Evolutionary conservation across 2,888 invertebrate genomes (phyloP).

Genomic region (Sminthurides aquaticus): DNA sequence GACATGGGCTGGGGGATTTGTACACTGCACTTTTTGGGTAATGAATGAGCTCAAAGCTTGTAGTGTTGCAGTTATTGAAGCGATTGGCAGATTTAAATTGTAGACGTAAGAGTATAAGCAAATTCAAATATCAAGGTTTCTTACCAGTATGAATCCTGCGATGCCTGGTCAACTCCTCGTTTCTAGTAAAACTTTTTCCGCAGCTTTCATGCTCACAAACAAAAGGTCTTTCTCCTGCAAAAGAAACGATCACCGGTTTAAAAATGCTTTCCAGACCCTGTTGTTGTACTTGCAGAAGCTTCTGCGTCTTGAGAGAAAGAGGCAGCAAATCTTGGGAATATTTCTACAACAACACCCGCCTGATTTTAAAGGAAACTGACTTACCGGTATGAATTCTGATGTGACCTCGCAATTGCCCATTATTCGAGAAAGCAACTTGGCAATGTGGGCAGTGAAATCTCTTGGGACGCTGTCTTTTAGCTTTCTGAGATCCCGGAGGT

Average conservation of each 20-base stretch:
- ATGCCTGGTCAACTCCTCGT: constrained; percentile 86
- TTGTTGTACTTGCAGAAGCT: too few relatives aligned
- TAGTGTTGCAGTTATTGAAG: too few relatives aligned
- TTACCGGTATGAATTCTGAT: constrained; percentile 80
- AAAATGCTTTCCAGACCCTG: too few relatives aligned
- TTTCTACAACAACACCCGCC: too few relatives aligned
- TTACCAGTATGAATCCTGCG: constrained; percentile 73
- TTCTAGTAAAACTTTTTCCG: constrained; percentile 82
- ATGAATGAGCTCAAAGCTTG: too few relatives aligned
- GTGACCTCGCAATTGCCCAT: constrained; percentile 84
- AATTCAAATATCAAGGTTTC: background rate
- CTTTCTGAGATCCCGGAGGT: constrained; percentile 27
- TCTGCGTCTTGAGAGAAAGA: too few relatives aligned
- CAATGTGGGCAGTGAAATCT: constrained; percentile 60
- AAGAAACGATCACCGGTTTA: constrained; percentile 16
- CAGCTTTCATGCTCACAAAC: constrained; percentile 78
- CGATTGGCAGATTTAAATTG: too few relatives aligned
- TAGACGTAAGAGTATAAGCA: too few relatives aligned
- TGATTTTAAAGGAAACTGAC: too few relatives aligned
- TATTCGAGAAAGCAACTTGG: constrained; percentile 85
- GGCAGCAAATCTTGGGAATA: too few relatives aligned
- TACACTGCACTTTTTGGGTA: too few relatives aligned
- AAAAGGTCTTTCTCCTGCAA: constrained; percentile 72
- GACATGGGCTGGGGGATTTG: too few relatives aligned
- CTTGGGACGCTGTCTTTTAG: constrained; percentile 47